Base-by-base conservation (phyloP, 2,888 invertebrate genomes). In the Tetropium fuscum region DNA sequence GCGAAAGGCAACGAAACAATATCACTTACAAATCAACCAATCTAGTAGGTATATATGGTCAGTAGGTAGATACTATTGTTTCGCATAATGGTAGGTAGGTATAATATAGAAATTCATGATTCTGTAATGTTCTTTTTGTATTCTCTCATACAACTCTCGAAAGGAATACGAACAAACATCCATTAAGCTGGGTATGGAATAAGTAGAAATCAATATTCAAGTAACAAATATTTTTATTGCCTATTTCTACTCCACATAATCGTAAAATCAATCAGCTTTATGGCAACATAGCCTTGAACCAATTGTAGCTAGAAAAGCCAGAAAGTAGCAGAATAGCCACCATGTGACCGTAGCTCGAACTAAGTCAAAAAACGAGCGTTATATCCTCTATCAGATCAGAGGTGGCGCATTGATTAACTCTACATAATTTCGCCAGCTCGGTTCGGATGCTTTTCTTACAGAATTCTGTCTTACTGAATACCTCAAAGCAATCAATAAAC, bases 401-500 rank as follows among this genome's bases (percentile, higher is more conserved):
- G 64, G 55, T 61, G 61, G 56, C 58, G 53, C 0, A 4, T 20
- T 32, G 5, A 7, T 10, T 36, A 4, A 38, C 3, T 19, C 3
- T n/a, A 11, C 18, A 6, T 8, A 25, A 10, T 25, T 10, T 45
- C 16, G 15, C 6, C 18, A 43, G 20, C 40, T 22, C 15, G 40
- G 22, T 51, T 40, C 11, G 13, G 22, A 36, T 8, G 7, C 20
- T 44, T n/a, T n/a, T n/a, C 1, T 44, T 27, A 43, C 27, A 57
- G 58, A 40, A 38, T 38, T 32, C 56, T 58, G 56, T 51, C 58
- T 34, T 5, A 11, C 10, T 22, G 20, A 47, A 51, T 47, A 40
- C 47, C 47, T 53, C 48, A 57, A 58, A 59, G 40, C 58, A 63
- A 63, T 63, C 63, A 53, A 63, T 63, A 63, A 63, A 63, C 53